A percentile compares a stretch with the other conserved stretches of the same genome.
These are phyloP conservation scores for Hyperopisus bebe DNA, from an alignment of 2,113 vertebrate species.

Conservation along the genomic window DNA sequence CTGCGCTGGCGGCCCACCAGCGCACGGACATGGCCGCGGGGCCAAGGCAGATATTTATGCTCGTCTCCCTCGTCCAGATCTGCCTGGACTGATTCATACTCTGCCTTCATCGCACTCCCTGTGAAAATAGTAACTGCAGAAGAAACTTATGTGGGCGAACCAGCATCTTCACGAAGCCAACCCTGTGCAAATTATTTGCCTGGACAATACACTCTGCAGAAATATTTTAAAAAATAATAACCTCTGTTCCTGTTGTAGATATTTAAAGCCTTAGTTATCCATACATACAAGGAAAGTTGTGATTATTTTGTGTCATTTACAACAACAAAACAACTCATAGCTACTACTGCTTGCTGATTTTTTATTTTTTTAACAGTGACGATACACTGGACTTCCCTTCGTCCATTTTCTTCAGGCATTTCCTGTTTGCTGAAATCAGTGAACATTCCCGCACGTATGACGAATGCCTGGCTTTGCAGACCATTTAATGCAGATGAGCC, in stretches of 20 bases:
- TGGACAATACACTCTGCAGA: background rate
- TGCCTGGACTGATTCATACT: background rate
- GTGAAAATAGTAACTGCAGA: background rate
- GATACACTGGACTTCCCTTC: background rate
- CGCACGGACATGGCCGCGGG: background rate
- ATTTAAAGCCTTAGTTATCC: background rate
- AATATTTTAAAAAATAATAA: background rate
- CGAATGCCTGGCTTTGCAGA: background rate
- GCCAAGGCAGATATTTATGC: background rate
- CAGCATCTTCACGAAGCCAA: background rate
- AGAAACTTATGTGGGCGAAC: background rate
- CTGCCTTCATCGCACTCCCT: background rate
- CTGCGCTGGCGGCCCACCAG: background rate
- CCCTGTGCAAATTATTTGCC: background rate
- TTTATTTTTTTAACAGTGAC: background rate
- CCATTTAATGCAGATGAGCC: background rate
- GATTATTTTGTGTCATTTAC: background rate
- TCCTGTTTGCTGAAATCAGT: slow-evolving; percentile 3
- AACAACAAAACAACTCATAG: background rate
- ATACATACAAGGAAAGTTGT: background rate
- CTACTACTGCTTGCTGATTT: background rate
- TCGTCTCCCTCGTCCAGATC: background rate
- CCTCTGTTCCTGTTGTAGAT: background rate
- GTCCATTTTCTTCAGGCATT: slow-evolving; percentile 2
- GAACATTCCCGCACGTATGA: slow-evolving; percentile 1